Conservation (phyloP, 2,113 vertebrate species). For the Tupaia tana region DNA sequence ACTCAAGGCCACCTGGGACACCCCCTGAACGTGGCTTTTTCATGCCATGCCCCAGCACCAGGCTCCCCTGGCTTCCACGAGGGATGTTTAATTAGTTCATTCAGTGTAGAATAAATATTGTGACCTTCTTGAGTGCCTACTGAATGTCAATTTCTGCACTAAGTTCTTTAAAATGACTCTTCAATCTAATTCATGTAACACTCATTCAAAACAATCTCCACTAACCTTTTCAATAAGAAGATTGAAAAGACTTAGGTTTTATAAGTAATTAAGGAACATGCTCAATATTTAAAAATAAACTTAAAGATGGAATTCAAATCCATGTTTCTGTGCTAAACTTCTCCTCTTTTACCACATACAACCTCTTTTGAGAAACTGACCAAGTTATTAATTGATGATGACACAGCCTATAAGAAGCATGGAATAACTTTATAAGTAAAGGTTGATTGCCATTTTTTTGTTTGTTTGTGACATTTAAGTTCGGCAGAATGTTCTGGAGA, state of each 20-base stretch:
- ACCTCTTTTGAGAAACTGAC: background rate
- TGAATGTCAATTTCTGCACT: background rate
- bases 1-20: background rate
- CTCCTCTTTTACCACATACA: background rate
- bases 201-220: background rate
- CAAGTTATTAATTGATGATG: background rate
- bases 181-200: background rate
- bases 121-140: background rate
- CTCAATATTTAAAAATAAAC: background rate
- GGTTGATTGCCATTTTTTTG: background rate
- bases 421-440: conserved; percentile 1
- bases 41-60: background rate
- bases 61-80: background rate
- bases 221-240: background rate
- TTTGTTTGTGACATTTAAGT: conserved; percentile 81
- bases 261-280: background rate
- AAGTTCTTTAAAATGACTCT: conserved; percentile 16
- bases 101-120: background rate
- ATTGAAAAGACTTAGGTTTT: background rate
- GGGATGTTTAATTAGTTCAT: background rate
- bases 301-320: conserved; percentile 32
- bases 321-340: background rate
- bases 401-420: background rate
- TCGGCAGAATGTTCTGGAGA: conserved; percentile 88
- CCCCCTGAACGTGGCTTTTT: background rate